Conservation (phyloP, 2,113 vertebrate genomes). For the Rhagologus leucostigma region DNA sequence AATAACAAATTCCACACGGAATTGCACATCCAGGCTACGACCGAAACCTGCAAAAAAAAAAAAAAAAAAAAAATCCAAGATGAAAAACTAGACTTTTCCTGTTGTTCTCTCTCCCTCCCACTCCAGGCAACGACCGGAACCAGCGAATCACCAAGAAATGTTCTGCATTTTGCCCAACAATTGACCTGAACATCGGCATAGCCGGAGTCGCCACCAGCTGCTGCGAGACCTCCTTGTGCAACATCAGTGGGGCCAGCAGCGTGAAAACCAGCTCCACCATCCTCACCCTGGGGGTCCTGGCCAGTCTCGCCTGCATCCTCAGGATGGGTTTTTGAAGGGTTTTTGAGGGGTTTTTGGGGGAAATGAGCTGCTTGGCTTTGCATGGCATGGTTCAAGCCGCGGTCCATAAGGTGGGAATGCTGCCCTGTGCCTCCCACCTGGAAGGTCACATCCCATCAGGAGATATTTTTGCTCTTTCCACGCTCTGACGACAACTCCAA, state of each 20-base stretch:
- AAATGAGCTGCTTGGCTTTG: neutral
- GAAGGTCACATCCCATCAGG: neutral
- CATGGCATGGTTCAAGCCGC: neutral
- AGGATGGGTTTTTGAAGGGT: neutral
- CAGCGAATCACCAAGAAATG: slow-evolving; percentile 51
- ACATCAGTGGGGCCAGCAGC: slow-evolving; percentile 22
- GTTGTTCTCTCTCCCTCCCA: neutral
- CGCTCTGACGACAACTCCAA: neutral
- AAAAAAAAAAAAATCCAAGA: fast-evolving
- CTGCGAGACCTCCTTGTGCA: slow-evolving; percentile 24
- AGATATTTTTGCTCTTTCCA: neutral
- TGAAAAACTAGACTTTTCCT: neutral
- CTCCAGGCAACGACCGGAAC: neutral
- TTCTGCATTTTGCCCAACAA: neutral
- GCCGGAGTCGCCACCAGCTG: neutral
- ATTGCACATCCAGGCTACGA: too few relatives aligned
- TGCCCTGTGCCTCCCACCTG: neutral
- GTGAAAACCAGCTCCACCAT: slow-evolving; percentile 21
- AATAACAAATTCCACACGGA: fast-evolving
- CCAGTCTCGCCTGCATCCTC: slow-evolving; percentile 37
- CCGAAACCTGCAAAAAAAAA: fast-evolving
- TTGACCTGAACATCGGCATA: neutral
- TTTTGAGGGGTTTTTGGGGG: neutral
- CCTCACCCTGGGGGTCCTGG: neutral
- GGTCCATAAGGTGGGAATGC: neutral